Evolutionary conservation across 2,113 vertebrate genomes (phyloP).

Genomic region (Varanus komodoensis): DNA sequence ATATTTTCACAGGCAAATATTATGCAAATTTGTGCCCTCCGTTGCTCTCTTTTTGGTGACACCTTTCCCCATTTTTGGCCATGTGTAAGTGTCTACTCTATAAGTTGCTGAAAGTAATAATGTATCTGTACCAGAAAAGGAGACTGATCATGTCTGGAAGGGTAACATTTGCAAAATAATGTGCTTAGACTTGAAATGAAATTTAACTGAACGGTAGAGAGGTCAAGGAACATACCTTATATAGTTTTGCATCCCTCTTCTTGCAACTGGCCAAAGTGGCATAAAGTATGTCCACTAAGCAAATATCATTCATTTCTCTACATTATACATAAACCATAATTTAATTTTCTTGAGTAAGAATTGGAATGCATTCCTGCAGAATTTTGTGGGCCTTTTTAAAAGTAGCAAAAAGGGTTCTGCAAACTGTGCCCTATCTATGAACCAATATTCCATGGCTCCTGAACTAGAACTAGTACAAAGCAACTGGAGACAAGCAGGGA

Average conservation of each 20-base stretch:
- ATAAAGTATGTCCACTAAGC: not conserved
- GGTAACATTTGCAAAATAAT: not conserved
- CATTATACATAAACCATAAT: not conserved
- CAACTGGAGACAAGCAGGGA: not conserved
- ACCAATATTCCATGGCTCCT: not conserved
- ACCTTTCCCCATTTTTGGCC: too few relatives aligned
- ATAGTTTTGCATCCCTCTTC: not conserved
- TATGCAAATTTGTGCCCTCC: too few relatives aligned
- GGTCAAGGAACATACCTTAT: not conserved
- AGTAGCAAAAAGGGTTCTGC: not conserved
- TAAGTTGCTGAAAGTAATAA: too few relatives aligned
- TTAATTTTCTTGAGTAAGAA: not conserved
- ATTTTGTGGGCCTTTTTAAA: not conserved
- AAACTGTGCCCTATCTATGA: not conserved
- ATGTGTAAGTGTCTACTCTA: too few relatives aligned
- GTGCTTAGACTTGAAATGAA: not conserved
- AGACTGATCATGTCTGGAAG: not conserved
- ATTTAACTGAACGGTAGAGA: constrained; percentile 2
- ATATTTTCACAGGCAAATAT: too few relatives aligned
- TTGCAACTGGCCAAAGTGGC: not conserved
- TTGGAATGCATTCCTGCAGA: too few relatives aligned
- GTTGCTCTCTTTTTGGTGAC: too few relatives aligned
- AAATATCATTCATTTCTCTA: not conserved
- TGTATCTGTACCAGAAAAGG: not conserved
- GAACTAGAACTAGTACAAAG: too few relatives aligned